phyloP scores from a whole-genome alignment of 2,888 invertebrate genomes.

The Drosophila neonasuta region DNA sequence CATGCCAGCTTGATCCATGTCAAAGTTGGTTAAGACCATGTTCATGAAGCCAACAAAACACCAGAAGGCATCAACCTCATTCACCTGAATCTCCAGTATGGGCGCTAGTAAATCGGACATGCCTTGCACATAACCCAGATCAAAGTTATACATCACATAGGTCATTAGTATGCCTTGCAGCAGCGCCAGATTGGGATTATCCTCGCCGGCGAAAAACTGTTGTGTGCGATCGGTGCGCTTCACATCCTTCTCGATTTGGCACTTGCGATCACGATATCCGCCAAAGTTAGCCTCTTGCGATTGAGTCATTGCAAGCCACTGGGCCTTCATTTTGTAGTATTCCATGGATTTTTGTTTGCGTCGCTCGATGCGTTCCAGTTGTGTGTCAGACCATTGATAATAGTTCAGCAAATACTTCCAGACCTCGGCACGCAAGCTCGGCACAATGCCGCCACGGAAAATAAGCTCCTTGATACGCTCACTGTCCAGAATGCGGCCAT shows the following conservation, averaged over 20 bases:
- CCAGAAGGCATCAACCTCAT: conserved; percentile 99
- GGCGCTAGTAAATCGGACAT: conserved; percentile 99
- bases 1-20: conserved; percentile 98
- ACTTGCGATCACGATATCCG: conserved; percentile 94
- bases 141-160: conserved; percentile 99
- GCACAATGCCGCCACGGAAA: conserved; percentile 94
- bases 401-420: conserved; percentile 98
- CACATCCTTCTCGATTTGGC: conserved; percentile 98
- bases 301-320: conserved; percentile 95
- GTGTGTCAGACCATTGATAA: conserved; percentile 92
- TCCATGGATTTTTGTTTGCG: conserved; percentile 90
- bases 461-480: conserved; percentile 92
- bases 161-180: conserved; percentile 98
- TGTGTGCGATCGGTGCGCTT: conserved; percentile 96
- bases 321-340: conserved; percentile 97
- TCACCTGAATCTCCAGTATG: conserved; percentile 90
- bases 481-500: conserved; percentile 91
- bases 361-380: conserved; percentile 86
- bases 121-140: conserved; percentile 97
- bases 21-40: conserved; percentile 95
- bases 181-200: conserved; percentile 92
- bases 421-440: conserved; percentile 89
- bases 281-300: conserved; percentile 94
- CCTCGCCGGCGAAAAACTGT: conserved; percentile 95
- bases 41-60: conserved; percentile 99